Evolutionary conservation across 2,888 invertebrate species (phyloP), one percentile per base, ranked within the genome.

Genomic region (Yponomeuta plumbellus): DNA sequence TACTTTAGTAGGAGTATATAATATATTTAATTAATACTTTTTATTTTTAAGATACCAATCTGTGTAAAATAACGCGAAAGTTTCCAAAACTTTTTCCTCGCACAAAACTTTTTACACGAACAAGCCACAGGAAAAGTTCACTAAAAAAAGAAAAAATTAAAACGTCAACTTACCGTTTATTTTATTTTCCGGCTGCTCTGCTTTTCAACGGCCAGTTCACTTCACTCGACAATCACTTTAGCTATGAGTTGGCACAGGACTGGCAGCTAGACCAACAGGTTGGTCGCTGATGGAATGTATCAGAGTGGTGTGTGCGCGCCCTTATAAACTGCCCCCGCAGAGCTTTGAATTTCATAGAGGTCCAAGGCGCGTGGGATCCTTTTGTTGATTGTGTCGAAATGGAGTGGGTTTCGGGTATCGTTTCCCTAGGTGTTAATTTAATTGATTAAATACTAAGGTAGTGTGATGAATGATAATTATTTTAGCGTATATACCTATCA

Each of bases 321-420:
- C 89, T 89, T 89, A 84, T 90, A 88, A 88, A 81, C 80, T 69
- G 70, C 69, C 59, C 68, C 76, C 84, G 78, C 73, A 85, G 88
- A 86, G 69, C 73, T 78, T 68, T 40, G 67, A 76, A 71, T 26
- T 61, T 62, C 70, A 77, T 76, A 80, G 63, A 67, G 66, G 71
- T 73, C 79, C 79, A 83, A 84, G 81, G 85, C 81, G 69, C 71
- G 73, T 57, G 68, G 81, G 80, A 81, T 11, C n/a, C 61, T 26
- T 58, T 75, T 52, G 44, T 52, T 17, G 1, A 34, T 34, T 34
- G 1, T 8, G 34, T 34, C 1, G 8, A 34, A 34, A 10, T 34
- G 5, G 8, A 34, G 34, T 8, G 5, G 8, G 5, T 34, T 34
- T 34, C 8, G 6, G 34, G 34, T 34, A 34, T 34, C 8, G 34